phyloP scores from a whole-genome alignment of 2,113 vertebrate species.

The Lamprologus lemairii region DNA sequence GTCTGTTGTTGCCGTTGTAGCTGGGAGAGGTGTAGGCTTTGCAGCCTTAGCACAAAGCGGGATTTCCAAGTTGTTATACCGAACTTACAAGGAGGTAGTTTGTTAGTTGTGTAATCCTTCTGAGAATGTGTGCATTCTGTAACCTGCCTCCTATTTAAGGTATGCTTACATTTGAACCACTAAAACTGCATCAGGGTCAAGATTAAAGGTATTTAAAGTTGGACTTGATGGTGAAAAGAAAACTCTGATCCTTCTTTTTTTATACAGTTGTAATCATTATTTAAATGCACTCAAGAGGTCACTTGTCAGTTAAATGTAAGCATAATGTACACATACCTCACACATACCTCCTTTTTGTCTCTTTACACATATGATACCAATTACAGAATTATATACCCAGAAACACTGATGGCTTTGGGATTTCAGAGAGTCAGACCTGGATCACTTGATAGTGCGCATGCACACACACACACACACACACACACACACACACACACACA shows the following conservation, averaged over 20 bases:
- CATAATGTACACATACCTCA: neutral
- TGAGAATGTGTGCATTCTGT: neutral
- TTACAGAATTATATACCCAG: neutral
- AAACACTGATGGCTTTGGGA: constrained; percentile 1
- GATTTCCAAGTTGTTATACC: neutral
- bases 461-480: no score
- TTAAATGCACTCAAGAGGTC: neutral
- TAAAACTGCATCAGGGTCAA: neutral
- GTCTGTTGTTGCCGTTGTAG: neutral
- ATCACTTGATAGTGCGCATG: neutral
- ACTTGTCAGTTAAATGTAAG: neutral
- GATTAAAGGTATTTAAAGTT: neutral
- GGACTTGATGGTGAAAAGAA: neutral
- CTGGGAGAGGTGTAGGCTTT: neutral
- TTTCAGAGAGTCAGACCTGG: neutral
- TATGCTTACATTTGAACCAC: neutral
- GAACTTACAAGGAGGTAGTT: neutral
- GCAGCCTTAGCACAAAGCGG: neutral
- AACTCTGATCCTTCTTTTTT: neutral
- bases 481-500: neutral
- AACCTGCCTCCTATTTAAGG: neutral
- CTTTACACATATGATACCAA: constrained; percentile 3
- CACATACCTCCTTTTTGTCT: neutral
- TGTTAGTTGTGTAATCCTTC: neutral
- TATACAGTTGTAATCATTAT: neutral